phyloP scores from a whole-genome alignment of 1,140 invertebrate species.

The Drosophila nigrodunni region DNA sequence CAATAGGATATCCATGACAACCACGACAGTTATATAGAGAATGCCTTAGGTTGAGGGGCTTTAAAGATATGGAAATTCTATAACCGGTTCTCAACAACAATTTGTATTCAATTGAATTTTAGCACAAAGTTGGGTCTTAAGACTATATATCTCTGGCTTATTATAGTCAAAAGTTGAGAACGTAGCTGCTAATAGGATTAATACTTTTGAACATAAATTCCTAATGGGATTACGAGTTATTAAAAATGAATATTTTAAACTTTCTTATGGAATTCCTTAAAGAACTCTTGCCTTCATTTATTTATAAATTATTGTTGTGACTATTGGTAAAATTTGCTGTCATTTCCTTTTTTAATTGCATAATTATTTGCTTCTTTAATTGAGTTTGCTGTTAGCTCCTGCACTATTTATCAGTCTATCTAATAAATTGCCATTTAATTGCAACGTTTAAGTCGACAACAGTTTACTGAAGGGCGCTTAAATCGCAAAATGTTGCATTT shows the following conservation, averaged over 20 bases:
- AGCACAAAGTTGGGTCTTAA: conserved; percentile 13
- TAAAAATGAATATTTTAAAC: not conserved
- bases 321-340: not conserved
- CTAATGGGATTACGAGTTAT: conserved; percentile 1
- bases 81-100: conserved; percentile 33
- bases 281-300: too few species aligned
- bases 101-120: conserved; percentile 13
- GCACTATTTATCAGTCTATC: conserved; percentile 16
- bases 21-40: not conserved
- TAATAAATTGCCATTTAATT: conserved; percentile 46
- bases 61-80: conserved; percentile 22
- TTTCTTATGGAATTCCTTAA: not conserved
- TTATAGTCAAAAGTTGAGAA: conserved; percentile 1
- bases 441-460: conserved; percentile 28
- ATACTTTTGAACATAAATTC: conserved; percentile 5
- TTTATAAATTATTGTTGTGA: too few species aligned
- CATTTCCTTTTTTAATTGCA: not conserved
- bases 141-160: conserved; percentile 14
- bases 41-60: not conserved
- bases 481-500: conserved; percentile 39
- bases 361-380: not conserved
- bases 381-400: not conserved
- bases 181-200: conserved; percentile 20
- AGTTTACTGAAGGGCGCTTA: conserved; percentile 6
- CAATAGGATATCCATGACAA: conserved; percentile 13